A percentile compares a stretch with the other conserved stretches of the same genome.
These are phyloP conservation scores for Plestiodon gilberti DNA, from an alignment of 2,113 vertebrate genomes.

Conservation along the genomic window DNA sequence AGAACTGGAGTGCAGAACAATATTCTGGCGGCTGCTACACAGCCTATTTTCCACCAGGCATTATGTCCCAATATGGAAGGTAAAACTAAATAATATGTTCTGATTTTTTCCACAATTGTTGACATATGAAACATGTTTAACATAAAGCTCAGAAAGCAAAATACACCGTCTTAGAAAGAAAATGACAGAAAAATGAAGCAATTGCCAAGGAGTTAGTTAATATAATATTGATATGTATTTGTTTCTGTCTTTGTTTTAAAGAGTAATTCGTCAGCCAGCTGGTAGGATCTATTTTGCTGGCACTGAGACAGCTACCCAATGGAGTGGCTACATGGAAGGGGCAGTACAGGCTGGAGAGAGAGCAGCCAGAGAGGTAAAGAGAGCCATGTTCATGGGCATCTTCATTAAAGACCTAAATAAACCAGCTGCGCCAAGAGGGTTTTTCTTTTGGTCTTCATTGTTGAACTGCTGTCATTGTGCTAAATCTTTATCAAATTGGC, in stretches of 20 bases:
- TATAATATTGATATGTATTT: not conserved
- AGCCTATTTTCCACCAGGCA: constrained; percentile 91
- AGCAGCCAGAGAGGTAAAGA: constrained; percentile 83
- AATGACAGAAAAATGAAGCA: not conserved
- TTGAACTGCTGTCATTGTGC: not conserved
- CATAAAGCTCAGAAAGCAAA: too few species aligned
- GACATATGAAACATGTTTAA: not conserved
- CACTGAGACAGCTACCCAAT: constrained; percentile 83
- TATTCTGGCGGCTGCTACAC: constrained; percentile 97
- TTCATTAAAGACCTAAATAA: constrained; percentile 8
- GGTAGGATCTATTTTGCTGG: constrained; percentile 83
- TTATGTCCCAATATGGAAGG: constrained; percentile 91
- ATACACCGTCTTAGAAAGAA: not conserved
- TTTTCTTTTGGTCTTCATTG: not conserved
- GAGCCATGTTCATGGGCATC: not conserved
- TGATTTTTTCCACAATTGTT: not conserved
- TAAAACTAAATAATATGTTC: constrained; percentile 59
- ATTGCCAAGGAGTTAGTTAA: not conserved
- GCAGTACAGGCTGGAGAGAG: constrained; percentile 84
- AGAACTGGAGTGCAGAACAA: constrained; percentile 93
- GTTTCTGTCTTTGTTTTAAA: constrained; percentile 65
- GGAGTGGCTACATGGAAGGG: constrained; percentile 88
- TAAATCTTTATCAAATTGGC: not conserved
- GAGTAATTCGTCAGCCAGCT: constrained; percentile 80
- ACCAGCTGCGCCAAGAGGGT: not conserved